Base-by-base conservation (phyloP, 2,113 vertebrate genomes). In the Elgaria multicarinata region DNA sequence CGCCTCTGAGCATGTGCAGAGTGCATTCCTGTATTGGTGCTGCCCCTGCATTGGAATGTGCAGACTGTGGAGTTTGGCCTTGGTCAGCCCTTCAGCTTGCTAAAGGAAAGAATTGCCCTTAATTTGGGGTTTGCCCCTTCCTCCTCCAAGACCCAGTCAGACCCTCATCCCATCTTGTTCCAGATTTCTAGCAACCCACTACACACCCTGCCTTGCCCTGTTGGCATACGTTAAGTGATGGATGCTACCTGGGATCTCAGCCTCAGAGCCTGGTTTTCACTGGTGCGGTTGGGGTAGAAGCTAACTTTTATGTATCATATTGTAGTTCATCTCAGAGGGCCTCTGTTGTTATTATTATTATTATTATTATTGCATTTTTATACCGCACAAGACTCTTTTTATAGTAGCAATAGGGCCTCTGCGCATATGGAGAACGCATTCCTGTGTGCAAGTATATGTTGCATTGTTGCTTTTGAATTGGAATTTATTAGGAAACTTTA, bases 141-240 rank as follows among this genome's bases (percentile, higher is more conserved):
- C 58, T 67, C 64, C 71, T 18, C 16, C 69, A 69, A 33, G 31
- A 31, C 67, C 9, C 24, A 13, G 31, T 13, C n/a, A 8, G 50
- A 33, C 36, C 31, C 7, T 0, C 7, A 3, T 14, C 67, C 4
- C 12, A 0, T 7, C 18, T 16, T 0, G 28, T 28, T 28, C 71
- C 33, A 36, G 4, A 2, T 64, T 62, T 2, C 36, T 10, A 44
- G 46, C 2, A 0, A 1, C 0, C 50, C 20, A 31, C 2, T 3
- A 10, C 58, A n/a, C n/a, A n/a, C 58, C 18, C 3, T 4, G 16
- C 58, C 50, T n/a, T n/a, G n/a, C n/a, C 58, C 58, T 1, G 12
- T n/a, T n/a, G 58, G 58, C 58, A 62, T 62, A 62, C 3, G 13
- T 33, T 33, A 64, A 22, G 16, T 31, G 66, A 10, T 6, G 66